Conservation (phyloP, 2,113 vertebrate genomes). For the Burhinus oedicnemus region DNA sequence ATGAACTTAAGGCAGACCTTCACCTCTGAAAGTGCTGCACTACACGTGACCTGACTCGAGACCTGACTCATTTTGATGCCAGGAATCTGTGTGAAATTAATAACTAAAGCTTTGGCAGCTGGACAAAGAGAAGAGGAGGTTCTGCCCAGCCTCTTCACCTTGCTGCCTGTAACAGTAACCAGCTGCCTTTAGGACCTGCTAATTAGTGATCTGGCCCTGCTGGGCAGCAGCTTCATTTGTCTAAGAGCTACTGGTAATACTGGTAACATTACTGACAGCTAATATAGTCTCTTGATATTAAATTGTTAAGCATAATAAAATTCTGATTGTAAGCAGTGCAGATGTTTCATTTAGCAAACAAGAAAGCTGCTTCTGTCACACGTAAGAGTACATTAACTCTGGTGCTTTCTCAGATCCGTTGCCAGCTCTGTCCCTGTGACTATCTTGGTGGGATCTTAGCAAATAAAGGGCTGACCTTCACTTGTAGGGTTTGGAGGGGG, state of each 20-base stretch:
- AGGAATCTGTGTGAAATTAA: not conserved
- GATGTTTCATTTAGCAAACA: not conserved
- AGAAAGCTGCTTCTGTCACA: not conserved
- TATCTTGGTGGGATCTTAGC: not conserved
- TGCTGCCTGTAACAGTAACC: not conserved
- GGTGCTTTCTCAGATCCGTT: accelerated
- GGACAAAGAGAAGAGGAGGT: not conserved
- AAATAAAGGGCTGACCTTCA: not conserved
- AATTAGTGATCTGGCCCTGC: not conserved
- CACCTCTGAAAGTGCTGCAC: not conserved
- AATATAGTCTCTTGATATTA: not conserved
- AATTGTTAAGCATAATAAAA: not conserved
- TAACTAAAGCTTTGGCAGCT: not conserved
- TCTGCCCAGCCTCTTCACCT: not conserved
- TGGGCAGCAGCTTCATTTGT: not conserved
- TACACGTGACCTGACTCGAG: not conserved
- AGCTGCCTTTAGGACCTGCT: not conserved
- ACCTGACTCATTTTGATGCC: not conserved
- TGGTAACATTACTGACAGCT: not conserved
- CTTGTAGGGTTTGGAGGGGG: not conserved
- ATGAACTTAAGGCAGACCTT: not conserved
- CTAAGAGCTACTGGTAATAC: not conserved
- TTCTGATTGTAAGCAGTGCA: not conserved
- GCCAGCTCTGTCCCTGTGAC: not conserved
- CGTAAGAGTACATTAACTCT: not conserved